Evolutionary conservation across 2,888 invertebrate species (phyloP), one percentile per base, ranked within the genome.

Genomic region (Trichacis sp.): DNA sequence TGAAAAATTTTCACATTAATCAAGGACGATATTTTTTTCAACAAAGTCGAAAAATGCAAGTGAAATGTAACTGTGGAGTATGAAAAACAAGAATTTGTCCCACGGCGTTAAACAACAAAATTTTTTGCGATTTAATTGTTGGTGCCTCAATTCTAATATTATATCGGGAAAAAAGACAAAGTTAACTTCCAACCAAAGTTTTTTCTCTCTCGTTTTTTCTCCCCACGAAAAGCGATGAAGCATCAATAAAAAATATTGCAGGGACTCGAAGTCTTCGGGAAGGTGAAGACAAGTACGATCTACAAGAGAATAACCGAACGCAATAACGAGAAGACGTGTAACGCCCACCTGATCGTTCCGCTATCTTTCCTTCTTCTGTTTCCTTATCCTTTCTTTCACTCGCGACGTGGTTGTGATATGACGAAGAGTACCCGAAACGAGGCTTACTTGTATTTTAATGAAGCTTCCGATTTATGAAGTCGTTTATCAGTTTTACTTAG

Each of bases 291-390:
- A 69, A 69, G 40, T 48, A 30, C 53, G 65, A 69, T 69, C 61
- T 65, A 69, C 65, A 69, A 60, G 63, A 65, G 61, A 69, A 69
- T 59, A 64, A 61, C 56, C 61, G 62, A 57, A 46, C 54, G 68
- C 61, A 71, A 70, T 74, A 71, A 72, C 70, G 72, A 71, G 70
- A 66, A 65, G 73, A 74, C 69, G 68, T 74, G 72, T 74, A 57
- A 74, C 73, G 72, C 73, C 72, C 72, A 74, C 72, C 67, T 64
- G 68, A 71, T 71, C 68, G 64, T 68, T 69, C 65, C 40, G 62
- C 68, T 70, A 70, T 71, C 72, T 70, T 48, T 45, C 54, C 52
- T 63, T 52, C 48, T 63, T 53, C 51, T 48, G 51, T 42, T 45
- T 57, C 52, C 8, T 46, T 36, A 45, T 64, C 53, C 56, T 56